Conservation (phyloP, 2,113 vertebrate species). For the Halichoeres trimaculatus region DNA sequence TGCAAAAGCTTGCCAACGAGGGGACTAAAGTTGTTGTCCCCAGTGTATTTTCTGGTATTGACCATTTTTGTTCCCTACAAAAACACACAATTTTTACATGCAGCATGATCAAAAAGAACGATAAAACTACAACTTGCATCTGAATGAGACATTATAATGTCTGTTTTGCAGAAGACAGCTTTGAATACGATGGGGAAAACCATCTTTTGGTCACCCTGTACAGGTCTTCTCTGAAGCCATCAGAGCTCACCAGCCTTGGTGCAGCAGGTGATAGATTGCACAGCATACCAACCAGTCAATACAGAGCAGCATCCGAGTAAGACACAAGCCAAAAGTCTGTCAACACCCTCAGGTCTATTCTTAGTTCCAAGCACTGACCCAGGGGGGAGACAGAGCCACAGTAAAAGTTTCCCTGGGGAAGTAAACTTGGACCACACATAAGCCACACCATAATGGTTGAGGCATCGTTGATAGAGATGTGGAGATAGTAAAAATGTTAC, state of each 20-base stretch:
- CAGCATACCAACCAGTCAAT: slow-evolving; percentile 32
- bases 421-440: slow-evolving; percentile 63
- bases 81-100: too few species aligned
- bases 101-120: too few species aligned
- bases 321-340: slow-evolving; percentile 47
- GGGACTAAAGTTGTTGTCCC: too few species aligned
- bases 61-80: neutral
- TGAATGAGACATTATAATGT: too few species aligned
- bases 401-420: slow-evolving; percentile 37
- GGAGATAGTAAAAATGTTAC: neutral
- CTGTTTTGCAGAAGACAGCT: too few species aligned
- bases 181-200: too few species aligned
- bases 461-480: neutral
- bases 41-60: too few species aligned
- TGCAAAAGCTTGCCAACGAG: too few species aligned
- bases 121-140: too few species aligned
- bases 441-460: slow-evolving; percentile 50
- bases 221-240: slow-evolving; percentile 1
- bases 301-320: slow-evolving; percentile 34
- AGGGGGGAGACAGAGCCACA: slow-evolving; percentile 34
- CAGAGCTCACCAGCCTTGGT: slow-evolving; percentile 13
- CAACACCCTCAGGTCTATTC: slow-evolving; percentile 53
- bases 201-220: neutral
- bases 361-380: slow-evolving; percentile 49
- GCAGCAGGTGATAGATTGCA: slow-evolving; percentile 43